Conservation (phyloP, 1,140 invertebrate species). For the Spodoptera litura region DNA sequence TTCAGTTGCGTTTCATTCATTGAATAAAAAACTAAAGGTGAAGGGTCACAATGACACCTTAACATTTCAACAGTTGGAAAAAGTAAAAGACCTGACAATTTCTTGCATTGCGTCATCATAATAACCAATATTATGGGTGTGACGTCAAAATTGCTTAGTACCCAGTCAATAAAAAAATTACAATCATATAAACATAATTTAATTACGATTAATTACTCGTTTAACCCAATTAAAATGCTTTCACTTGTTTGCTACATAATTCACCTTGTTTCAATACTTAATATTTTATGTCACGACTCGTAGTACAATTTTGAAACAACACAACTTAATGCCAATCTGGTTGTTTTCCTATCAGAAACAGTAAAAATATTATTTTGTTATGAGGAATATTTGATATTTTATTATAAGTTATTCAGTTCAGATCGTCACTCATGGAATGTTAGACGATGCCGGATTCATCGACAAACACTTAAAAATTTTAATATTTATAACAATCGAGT, state of each 20-base stretch:
- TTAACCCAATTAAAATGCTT: conserved; percentile 26
- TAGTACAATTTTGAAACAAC: neutral
- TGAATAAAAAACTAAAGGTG: neutral
- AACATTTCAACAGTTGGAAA: conserved; percentile 33
- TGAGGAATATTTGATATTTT: too few relatives aligned
- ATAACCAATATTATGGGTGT: conserved; percentile 28
- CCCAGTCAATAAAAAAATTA: neutral
- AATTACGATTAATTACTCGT: neutral
- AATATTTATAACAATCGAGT: too few relatives aligned
- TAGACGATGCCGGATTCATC: too few relatives aligned
- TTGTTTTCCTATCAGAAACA: too few relatives aligned
- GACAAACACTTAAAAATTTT: too few relatives aligned
- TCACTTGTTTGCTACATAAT: conserved; percentile 10
- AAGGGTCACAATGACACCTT: conserved; percentile 40
- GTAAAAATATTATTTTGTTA: too few relatives aligned
- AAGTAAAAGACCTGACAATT: conserved; percentile 30
- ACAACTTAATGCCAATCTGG: too few relatives aligned
- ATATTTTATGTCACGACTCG: neutral
- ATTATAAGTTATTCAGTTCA: too few relatives aligned
- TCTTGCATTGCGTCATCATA: conserved; percentile 26
- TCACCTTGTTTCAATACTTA: conserved; percentile 12
- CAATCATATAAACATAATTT: conserved; percentile 4
- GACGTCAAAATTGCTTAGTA: conserved; percentile 4
- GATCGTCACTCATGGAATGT: too few relatives aligned
- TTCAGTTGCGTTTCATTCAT: conserved; percentile 3